Conservation (phyloP, 2,888 invertebrate genomes). For the Eupithecia centaureata region DNA sequence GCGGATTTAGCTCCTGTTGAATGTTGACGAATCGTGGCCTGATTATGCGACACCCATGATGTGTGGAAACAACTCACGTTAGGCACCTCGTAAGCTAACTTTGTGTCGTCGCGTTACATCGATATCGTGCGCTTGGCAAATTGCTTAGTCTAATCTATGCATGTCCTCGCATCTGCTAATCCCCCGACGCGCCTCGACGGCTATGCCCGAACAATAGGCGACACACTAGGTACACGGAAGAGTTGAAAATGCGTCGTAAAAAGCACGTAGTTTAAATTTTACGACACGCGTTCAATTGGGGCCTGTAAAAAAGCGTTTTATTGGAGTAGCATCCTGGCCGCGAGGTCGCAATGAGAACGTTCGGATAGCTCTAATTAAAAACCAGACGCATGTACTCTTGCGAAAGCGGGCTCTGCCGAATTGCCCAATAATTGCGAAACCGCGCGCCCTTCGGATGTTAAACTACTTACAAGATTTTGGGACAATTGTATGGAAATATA, state of each 20-base stretch:
- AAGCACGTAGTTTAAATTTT: constrained; percentile 80
- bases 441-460: constrained; percentile 61
- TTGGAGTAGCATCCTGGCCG: constrained; percentile 78
- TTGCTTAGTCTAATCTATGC: constrained; percentile 64
- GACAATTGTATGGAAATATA: constrained; percentile 41
- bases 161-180: constrained; percentile 67
- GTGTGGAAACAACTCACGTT: constrained; percentile 58
- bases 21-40: constrained; percentile 54
- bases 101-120: constrained; percentile 57
- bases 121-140: constrained; percentile 61
- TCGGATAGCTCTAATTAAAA: constrained; percentile 80
- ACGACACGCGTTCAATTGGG: constrained; percentile 79
- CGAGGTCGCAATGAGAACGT: constrained; percentile 70
- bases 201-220: constrained; percentile 66
- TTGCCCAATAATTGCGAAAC: constrained; percentile 64
- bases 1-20: constrained; percentile 70
- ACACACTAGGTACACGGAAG: constrained; percentile 75
- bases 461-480: constrained; percentile 42
- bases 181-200: constrained; percentile 53
- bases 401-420: constrained; percentile 65
- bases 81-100: no score
- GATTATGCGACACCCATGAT: constrained; percentile 66
- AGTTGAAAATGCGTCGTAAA: constrained; percentile 77
- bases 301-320: constrained; percentile 81
- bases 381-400: constrained; percentile 69